Base-by-base conservation (phyloP, 2,888 invertebrate species). In the Mythimna impura region DNA sequence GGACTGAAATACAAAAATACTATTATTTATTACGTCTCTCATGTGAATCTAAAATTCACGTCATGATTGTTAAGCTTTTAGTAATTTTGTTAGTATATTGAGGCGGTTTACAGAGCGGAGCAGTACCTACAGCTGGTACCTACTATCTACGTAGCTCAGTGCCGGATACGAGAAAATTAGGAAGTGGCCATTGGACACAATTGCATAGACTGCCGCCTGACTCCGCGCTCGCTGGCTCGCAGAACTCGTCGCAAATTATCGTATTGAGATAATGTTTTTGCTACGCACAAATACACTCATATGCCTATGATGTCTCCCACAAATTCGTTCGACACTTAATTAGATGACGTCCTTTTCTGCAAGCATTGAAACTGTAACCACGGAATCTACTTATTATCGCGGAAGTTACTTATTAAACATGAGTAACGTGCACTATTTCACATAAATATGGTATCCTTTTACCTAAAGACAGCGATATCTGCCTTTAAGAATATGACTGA, bases 151-250 rank as follows among this genome's bases (percentile, higher is more conserved):
- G 62, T 68, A 55, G 62, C 67, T 66, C 67, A 60, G 66, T 60
- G 57, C 73, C 92, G 96, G 95, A 95, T 93, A 91, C 91, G 93
- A 94, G 94, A 92, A 93, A 93, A 95, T 96, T 94, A 95, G 95
- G 95, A 95, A 91, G 95, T 94, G 91, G 91, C 92, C 92, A 94
- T 94, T 94, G 93, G 90, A 89, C 89, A 89, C 95, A 95, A 96
- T 95, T 96, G 94, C 87, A 89, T 89, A 88, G 87, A 76, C 83
- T 77, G 81, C 78, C 74, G 76, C 78, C 79, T 63, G 36, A 74
- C 78, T 75, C 67, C 63, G 72, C 78, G 73, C 82, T 78, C 76
- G 71, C 70, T 71, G 65, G 66, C 66, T 77, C 74, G 71, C 63
- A 71, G 71, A 62, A 60, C 71, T 65, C 73, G 70, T 62, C 66